Percentiles rank a stretch among this genome's conserved stretches.
These are phyloP conservation scores for Heteropelma amictum DNA, from an alignment of 2,888 invertebrate species.

Conservation along the genomic window DNA sequence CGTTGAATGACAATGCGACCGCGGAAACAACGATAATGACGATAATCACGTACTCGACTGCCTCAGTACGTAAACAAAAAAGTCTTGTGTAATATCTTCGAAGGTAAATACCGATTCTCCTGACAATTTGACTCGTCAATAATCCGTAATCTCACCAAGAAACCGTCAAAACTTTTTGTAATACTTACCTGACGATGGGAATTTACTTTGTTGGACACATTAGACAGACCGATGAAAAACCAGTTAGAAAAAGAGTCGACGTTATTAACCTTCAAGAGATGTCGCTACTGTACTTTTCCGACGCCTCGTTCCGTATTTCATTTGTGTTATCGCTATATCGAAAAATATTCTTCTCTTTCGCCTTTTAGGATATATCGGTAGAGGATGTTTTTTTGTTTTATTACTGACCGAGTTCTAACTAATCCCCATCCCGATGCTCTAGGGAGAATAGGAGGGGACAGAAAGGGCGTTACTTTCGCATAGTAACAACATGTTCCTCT, in stretches of 20 bases:
- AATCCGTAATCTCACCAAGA: constrained; percentile 31
- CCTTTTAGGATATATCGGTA: too few relatives aligned
- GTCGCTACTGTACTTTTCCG: constrained; percentile 9
- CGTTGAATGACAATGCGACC: background rate
- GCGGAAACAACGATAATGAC: background rate
- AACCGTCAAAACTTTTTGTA: constrained; percentile 31
- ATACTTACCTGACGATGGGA: constrained; percentile 8
- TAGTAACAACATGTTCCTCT: too few relatives aligned
- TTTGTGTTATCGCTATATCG: too few relatives aligned
- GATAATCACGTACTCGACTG: background rate
- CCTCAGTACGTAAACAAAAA: too few relatives aligned
- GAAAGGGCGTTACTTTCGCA: too few relatives aligned
- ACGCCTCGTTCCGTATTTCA: constrained; percentile 6
- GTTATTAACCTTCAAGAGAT: constrained; percentile 7
- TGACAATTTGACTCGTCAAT: constrained; percentile 9
- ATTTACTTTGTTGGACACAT: constrained; percentile 22
- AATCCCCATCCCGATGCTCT: too few relatives aligned
- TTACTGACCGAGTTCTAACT: too few relatives aligned
- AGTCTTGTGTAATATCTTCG: background rate
- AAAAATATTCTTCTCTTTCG: too few relatives aligned
- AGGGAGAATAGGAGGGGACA: too few relatives aligned
- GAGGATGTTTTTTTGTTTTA: too few relatives aligned
- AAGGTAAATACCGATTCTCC: background rate
- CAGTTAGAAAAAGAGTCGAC: background rate
- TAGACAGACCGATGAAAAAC: constrained; percentile 1